A percentile compares a stretch with the other conserved stretches of the same genome.
Evolutionary conservation across 2,113 vertebrate species (phyloP).

Genomic region (Aptenodytes forsteri): DNA sequence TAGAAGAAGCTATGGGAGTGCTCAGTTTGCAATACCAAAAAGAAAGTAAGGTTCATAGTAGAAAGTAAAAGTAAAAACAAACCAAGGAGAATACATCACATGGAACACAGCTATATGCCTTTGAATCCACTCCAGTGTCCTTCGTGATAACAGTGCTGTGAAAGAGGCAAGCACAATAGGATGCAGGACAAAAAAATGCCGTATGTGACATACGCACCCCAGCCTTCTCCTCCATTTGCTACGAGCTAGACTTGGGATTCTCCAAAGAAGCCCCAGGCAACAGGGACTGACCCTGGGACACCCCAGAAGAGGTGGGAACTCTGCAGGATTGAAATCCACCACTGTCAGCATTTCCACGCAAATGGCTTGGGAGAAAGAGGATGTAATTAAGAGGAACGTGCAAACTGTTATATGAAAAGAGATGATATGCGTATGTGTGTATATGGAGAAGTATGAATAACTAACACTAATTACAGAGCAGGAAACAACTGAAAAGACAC

Average conservation of each 20-base stretch:
- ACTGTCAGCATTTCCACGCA: background rate
- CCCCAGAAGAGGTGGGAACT: background rate
- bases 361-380: background rate
- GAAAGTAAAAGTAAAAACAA: background rate
- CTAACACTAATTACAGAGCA: background rate
- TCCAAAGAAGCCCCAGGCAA: background rate
- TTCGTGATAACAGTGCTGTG: background rate
- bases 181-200: background rate
- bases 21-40: background rate
- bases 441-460: background rate
- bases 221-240: background rate
- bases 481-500: background rate
- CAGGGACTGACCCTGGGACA: background rate
- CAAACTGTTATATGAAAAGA: background rate
- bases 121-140: background rate
- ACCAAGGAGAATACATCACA: background rate
- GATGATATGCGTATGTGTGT: background rate
- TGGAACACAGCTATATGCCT: background rate
- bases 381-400: background rate
- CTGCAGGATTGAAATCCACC: background rate
- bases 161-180: background rate
- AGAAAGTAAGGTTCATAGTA: background rate
- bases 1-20: background rate
- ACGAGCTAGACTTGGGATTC: background rate
- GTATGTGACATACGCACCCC: rapidly evolving